Conservation (phyloP, 2,113 vertebrate genomes). For the Phalacrocorax aristotelis region DNA sequence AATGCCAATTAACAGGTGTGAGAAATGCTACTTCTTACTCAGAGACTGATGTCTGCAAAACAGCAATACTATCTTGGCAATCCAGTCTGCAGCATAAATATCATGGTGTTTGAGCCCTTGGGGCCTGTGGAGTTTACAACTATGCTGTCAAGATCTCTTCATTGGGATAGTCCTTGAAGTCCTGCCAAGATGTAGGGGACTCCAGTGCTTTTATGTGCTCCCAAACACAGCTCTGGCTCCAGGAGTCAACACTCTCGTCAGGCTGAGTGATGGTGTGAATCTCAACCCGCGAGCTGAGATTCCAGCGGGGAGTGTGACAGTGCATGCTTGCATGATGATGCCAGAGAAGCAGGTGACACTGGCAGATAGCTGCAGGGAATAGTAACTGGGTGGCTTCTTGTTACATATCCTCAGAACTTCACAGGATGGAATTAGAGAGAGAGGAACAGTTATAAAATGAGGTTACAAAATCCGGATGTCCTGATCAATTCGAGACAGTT, state of each 20-base stretch:
- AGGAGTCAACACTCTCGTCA: conserved; percentile 70
- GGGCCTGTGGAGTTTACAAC: conserved; percentile 81
- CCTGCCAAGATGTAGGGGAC: conserved; percentile 77
- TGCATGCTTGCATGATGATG: conserved; percentile 79
- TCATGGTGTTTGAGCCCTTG: conserved; percentile 77
- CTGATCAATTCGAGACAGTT: conserved; percentile 75
- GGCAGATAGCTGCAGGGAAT: conserved; percentile 72
- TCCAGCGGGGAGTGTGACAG: conserved; percentile 76
- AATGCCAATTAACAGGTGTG: conserved; percentile 82
- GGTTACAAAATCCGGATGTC: conserved; percentile 80
- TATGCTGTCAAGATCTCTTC: conserved; percentile 82
- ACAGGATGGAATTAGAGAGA: conserved; percentile 78
- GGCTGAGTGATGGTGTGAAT: conserved; percentile 80
- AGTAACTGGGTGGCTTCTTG: conserved; percentile 71
- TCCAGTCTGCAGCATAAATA: conserved; percentile 74
- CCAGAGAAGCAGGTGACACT: conserved; percentile 81
- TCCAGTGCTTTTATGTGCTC: conserved; percentile 80
- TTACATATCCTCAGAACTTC: conserved; percentile 82
- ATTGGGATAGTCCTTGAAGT: conserved; percentile 80
- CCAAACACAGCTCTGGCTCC: conserved; percentile 75
- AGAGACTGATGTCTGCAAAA: conserved; percentile 72
- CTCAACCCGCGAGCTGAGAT: conserved; percentile 79
- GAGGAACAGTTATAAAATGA: conserved; percentile 77
- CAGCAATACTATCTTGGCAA: conserved; percentile 73
- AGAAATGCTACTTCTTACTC: conserved; percentile 67